Conservation (phyloP, 35 echinoderm and acorn worm species). For the Patiria miniata region DNA sequence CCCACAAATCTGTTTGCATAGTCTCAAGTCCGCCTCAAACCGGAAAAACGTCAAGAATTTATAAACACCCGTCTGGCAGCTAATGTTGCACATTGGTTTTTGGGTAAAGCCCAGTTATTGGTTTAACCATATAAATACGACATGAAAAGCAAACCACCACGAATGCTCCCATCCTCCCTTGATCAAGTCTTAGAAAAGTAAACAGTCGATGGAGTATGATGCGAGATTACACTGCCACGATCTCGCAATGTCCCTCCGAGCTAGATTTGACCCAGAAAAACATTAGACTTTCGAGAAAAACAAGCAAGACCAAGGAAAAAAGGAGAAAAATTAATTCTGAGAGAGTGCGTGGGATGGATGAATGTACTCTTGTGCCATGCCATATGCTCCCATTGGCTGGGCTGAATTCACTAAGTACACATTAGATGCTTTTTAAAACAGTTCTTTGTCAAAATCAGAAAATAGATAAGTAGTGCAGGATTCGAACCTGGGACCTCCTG, state of each 20-base stretch:
- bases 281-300: constrained; percentile 11
- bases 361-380: too few relatives aligned
- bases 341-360: too few relatives aligned
- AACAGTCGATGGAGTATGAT: not conserved
- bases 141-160: not conserved
- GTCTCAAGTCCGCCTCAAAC: not conserved
- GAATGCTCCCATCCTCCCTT: not conserved
- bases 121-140: not conserved
- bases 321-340: too few relatives aligned
- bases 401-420: too few relatives aligned
- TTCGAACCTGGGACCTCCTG: too few relatives aligned
- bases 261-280: constrained; percentile 23
- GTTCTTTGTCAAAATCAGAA: too few relatives aligned
- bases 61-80: not conserved
- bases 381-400: too few relatives aligned
- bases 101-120: too few relatives aligned
- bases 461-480: too few relatives aligned
- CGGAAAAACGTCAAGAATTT: not conserved
- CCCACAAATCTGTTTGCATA: constrained; percentile 4
- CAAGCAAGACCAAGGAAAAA: not conserved
- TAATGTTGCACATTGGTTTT: constrained; percentile 2
- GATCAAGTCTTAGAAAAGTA: constrained; percentile 22
- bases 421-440: too few relatives aligned
- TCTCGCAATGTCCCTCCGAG: constrained; percentile 3
- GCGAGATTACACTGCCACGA: constrained; percentile 8